Evolutionary conservation across 2,113 vertebrate genomes (phyloP).

Genomic region (Ceuthmochares aereus): DNA sequence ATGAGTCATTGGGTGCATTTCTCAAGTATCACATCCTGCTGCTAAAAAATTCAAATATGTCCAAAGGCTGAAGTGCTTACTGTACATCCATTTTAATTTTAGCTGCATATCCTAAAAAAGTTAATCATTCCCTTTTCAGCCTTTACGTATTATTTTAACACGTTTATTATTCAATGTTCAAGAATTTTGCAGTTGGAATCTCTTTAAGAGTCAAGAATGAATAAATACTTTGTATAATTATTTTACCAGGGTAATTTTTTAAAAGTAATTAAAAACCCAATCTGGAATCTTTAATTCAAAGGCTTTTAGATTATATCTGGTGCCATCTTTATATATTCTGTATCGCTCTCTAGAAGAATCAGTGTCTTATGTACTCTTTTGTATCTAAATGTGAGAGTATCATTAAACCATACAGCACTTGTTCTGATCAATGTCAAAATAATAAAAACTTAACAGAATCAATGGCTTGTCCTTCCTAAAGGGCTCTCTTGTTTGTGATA

Average conservation of each 20-base stretch:
- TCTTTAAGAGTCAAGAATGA: not conserved
- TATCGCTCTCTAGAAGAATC: not conserved
- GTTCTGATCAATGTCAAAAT: not conserved
- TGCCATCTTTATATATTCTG: not conserved
- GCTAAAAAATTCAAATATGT: not conserved
- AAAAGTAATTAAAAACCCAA: not conserved
- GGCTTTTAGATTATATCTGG: not conserved
- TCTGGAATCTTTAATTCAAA: not conserved
- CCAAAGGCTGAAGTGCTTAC: not conserved
- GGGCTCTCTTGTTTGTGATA: not conserved
- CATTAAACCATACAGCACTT: not conserved
- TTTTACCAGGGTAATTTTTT: not conserved
- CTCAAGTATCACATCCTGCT: not conserved
- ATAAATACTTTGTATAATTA: not conserved
- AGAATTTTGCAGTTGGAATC: not conserved
- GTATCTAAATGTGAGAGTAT: not conserved
- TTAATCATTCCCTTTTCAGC: not conserved
- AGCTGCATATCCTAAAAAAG: not conserved
- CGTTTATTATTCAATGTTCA: not conserved
- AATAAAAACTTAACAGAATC: constrained; percentile 12
- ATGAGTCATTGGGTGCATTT: not conserved
- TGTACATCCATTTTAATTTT: not conserved
- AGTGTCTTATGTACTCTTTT: not conserved
- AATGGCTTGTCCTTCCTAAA: constrained; percentile 11
- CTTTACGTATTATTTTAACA: not conserved